Conservation (phyloP, 2,113 vertebrate species). For the Ellobius talpinus region DNA sequence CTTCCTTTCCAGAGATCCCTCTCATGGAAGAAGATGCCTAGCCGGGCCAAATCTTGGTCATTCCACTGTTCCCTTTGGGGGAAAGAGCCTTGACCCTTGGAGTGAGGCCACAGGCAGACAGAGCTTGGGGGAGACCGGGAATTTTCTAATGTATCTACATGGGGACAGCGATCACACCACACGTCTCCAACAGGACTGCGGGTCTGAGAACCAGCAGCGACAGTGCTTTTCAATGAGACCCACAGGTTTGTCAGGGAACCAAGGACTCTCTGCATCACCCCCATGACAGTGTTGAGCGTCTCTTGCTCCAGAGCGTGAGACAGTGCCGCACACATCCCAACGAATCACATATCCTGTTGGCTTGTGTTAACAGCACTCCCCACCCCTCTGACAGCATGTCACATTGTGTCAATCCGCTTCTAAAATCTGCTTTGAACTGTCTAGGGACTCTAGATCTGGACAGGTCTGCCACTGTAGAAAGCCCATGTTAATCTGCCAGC, state of each 20-base stretch:
- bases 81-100: conserved; percentile 65
- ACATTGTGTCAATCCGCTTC: conserved; percentile 83
- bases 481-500: conserved; percentile 64
- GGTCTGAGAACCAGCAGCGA: conserved; percentile 56
- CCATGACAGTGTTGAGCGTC: conserved; percentile 63
- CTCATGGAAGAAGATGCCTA: conserved; percentile 91
- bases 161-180: conserved; percentile 63
- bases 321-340: conserved; percentile 68
- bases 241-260: conserved; percentile 79
- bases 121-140: conserved; percentile 48
- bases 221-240: conserved; percentile 80
- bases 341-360: conserved; percentile 70
- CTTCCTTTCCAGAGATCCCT: conserved; percentile 89
- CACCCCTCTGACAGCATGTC: conserved; percentile 85
- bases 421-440: conserved; percentile 81
- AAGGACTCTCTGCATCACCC: conserved; percentile 35
- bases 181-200: conserved; percentile 44
- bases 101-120: neutral
- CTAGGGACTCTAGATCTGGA: conserved; percentile 73
- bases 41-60: conserved; percentile 29
- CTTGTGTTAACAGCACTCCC: conserved; percentile 75
- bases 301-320: conserved; percentile 71
- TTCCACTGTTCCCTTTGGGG: conserved; percentile 52
- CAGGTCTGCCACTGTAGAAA: conserved; percentile 61
- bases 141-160: neutral